Conservation (phyloP, 1,140 invertebrate genomes). For the Lucilia sericata region DNA sequence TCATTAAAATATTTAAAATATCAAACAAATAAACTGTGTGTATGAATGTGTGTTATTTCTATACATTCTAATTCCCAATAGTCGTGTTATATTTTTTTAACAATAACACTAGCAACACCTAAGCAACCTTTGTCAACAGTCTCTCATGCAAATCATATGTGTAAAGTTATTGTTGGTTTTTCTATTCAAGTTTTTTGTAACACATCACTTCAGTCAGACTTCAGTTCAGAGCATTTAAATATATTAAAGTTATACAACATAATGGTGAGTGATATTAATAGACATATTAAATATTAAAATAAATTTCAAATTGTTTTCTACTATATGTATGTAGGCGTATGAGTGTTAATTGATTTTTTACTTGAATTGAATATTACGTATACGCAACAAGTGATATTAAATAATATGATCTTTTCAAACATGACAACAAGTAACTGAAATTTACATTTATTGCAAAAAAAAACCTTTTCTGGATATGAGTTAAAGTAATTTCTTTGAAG, state of each 20-base stretch:
- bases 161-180: too few species aligned
- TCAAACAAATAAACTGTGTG: too few species aligned
- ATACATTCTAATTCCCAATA: neutral
- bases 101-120: neutral
- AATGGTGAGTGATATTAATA: too few species aligned
- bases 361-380: neutral
- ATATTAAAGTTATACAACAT: too few species aligned
- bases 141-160: too few species aligned
- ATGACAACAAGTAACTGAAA: too few species aligned
- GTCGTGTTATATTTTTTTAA: neutral
- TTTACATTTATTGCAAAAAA: too few species aligned
- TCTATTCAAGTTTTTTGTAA: neutral
- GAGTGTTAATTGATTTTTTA: neutral
- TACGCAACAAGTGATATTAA: neutral
- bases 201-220: neutral
- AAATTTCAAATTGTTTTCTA: neutral
- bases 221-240: neutral
- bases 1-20: too few species aligned
- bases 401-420: too few species aligned
- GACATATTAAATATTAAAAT: neutral
- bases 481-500: too few species aligned
- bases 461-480: too few species aligned
- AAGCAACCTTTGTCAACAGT: neutral
- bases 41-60: neutral
- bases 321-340: neutral